These are phyloP conservation scores for Ephydatia muelleri DNA, from an alignment of 37 sponge, comb jelly and placozoan genomes.

Conservation along the genomic window DNA sequence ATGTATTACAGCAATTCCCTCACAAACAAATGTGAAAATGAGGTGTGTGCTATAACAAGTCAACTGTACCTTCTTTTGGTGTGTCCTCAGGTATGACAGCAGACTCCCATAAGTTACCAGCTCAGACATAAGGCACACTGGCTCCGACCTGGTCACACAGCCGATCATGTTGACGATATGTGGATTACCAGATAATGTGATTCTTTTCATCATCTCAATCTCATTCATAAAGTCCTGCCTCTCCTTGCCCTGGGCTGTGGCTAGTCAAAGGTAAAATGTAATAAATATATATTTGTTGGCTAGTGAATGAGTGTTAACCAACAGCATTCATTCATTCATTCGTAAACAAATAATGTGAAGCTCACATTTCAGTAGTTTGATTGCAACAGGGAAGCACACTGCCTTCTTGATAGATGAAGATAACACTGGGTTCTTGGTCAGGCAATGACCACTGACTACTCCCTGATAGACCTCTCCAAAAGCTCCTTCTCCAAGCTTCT, in stretches of 20 bases:
- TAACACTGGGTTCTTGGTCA: constrained; percentile 4
- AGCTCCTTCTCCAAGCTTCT: constrained; percentile 65
- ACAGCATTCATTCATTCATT: too few relatives aligned
- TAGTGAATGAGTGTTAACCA: too few relatives aligned
- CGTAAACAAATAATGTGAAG: too few relatives aligned
- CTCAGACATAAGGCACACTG: constrained; percentile 69
- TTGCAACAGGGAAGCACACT: constrained; percentile 39
- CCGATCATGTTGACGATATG: constrained; percentile 73
- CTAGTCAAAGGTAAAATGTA: constrained; percentile 6
- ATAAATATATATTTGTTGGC: background rate
- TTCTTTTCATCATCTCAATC: constrained; percentile 69
- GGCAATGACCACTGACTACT: constrained; percentile 23
- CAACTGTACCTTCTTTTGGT: background rate
- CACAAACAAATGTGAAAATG: background rate
- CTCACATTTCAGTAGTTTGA: constrained; percentile 70
- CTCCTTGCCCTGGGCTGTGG: constrained; percentile 27
- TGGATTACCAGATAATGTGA: constrained; percentile 46
- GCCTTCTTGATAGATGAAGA: constrained; percentile 12
- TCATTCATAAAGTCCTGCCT: constrained; percentile 60
- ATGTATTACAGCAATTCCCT: background rate
- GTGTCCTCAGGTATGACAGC: constrained; percentile 40
- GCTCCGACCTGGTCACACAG: constrained; percentile 64
- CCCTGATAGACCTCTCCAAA: constrained; percentile 85
- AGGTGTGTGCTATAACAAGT: too few relatives aligned
- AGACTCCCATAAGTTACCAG: constrained; percentile 60